Percentiles rank a stretch among this genome's conserved stretches.
phyloP scores from a whole-genome alignment of 1,140 invertebrate genomes.

The Gryllus bimaculatus region DNA sequence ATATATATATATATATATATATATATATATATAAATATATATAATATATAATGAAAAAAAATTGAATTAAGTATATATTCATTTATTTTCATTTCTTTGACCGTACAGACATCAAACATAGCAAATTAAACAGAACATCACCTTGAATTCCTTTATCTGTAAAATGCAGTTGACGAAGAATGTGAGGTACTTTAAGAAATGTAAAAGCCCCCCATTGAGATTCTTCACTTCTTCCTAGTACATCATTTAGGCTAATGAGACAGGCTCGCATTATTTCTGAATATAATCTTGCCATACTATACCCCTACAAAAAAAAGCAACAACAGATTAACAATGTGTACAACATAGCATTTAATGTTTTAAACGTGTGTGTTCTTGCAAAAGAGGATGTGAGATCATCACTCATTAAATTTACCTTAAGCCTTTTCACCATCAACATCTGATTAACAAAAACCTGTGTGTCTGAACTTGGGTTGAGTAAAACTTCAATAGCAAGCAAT shows the following conservation, averaged over 20 bases:
- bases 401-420: constrained; percentile 48
- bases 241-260: constrained; percentile 77
- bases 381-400: not conserved
- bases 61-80: too few relatives aligned
- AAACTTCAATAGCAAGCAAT: constrained; percentile 59
- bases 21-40: too few relatives aligned
- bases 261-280: constrained; percentile 82
- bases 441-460: constrained; percentile 69
- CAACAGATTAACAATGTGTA: not conserved
- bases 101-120: too few relatives aligned
- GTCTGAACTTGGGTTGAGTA: constrained; percentile 65
- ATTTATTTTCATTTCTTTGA: too few relatives aligned
- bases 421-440: constrained; percentile 67
- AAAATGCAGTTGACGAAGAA: constrained; percentile 57
- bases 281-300: constrained; percentile 48
- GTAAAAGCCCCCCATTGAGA: constrained; percentile 89
- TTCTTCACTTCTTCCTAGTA: constrained; percentile 63
- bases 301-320: constrained; percentile 26
- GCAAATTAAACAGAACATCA: not conserved
- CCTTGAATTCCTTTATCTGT: constrained; percentile 17
- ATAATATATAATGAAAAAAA: too few relatives aligned
- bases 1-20: too few relatives aligned
- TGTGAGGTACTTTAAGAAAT: constrained; percentile 79
- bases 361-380: not conserved
- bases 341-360: not conserved